Conservation (phyloP, 1,140 invertebrate species). For the Gryllus bimaculatus region DNA sequence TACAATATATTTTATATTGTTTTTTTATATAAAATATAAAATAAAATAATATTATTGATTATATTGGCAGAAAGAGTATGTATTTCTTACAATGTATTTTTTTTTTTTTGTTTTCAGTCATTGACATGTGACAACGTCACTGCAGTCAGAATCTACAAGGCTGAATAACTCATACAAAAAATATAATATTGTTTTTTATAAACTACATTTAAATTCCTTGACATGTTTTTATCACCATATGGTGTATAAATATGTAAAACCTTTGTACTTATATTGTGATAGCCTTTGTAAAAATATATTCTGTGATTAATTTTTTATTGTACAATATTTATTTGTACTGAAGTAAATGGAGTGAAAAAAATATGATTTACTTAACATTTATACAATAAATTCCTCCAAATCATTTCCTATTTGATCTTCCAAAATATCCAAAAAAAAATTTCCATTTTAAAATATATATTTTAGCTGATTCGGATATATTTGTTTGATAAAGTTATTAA, state of each 20-base stretch:
- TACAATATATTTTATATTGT: too few relatives aligned
- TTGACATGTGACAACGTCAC: neutral
- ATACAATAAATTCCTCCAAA: too few relatives aligned
- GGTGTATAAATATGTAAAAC: too few relatives aligned
- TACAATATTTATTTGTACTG: too few relatives aligned
- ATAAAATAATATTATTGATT: neutral
- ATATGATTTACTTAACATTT: too few relatives aligned
- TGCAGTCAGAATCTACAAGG: neutral
- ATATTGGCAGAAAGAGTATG: neutral
- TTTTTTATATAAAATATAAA: neutral
- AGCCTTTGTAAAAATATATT: too few relatives aligned
- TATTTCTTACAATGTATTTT: neutral
- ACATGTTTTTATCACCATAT: too few relatives aligned
- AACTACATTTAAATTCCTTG: too few relatives aligned
- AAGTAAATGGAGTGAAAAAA: too few relatives aligned
- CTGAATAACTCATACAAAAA: neutral
- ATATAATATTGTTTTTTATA: neutral
- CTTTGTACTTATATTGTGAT: too few relatives aligned
- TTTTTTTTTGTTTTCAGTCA: neutral
- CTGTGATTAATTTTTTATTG: too few relatives aligned
- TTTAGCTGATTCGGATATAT: neutral
- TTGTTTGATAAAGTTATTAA: neutral
- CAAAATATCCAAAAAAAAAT: neutral
- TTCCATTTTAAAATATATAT: neutral
- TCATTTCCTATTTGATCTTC: too few relatives aligned